Evolutionary conservation across 2,888 invertebrate genomes (phyloP).

Genomic region (Ophonus ardosiacus): DNA sequence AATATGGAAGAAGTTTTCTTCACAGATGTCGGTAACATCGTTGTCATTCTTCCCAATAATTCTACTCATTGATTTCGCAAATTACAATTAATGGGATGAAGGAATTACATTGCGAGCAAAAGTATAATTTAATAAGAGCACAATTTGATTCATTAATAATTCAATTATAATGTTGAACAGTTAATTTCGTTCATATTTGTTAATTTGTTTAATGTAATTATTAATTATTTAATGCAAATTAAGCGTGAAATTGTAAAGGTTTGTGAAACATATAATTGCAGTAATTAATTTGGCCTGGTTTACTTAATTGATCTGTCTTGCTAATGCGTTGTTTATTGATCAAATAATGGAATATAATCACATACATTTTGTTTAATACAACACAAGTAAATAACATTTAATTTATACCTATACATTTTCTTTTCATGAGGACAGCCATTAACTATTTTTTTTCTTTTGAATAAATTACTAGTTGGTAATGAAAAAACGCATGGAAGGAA

Average conservation of each 20-base stretch:
- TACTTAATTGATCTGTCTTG: slow-evolving; percentile 54
- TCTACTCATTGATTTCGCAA: slow-evolving; percentile 23
- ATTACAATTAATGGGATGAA: slow-evolving; percentile 19
- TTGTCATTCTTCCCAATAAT: slow-evolving; percentile 10
- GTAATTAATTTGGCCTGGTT: slow-evolving; percentile 53
- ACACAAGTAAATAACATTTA: slow-evolving; percentile 26
- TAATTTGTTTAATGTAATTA: slow-evolving; percentile 42
- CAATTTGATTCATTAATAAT: slow-evolving; percentile 43
- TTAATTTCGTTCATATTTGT: slow-evolving; percentile 42
- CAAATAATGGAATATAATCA: slow-evolving; percentile 43
- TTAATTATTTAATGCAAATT: slow-evolving; percentile 50
- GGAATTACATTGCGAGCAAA: slow-evolving; percentile 22
- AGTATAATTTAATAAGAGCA: slow-evolving; percentile 33
- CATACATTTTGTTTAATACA: slow-evolving; percentile 26
- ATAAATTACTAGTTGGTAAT: background rate
- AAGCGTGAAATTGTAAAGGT: slow-evolving; percentile 50
- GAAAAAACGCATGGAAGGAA: background rate
- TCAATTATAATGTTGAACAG: slow-evolving; percentile 32
- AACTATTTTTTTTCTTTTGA: background rate
- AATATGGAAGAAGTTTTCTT: background rate
- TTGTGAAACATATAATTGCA: slow-evolving; percentile 40
- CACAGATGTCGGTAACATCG: slow-evolving; percentile 24
- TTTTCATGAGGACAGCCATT: background rate
- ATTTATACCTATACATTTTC: slow-evolving; percentile 16
- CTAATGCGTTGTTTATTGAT: slow-evolving; percentile 46